Evolutionary conservation across 2,113 vertebrate genomes (phyloP), one percentile per base, ranked within the genome.

Genomic region (Siniperca knerii): DNA sequence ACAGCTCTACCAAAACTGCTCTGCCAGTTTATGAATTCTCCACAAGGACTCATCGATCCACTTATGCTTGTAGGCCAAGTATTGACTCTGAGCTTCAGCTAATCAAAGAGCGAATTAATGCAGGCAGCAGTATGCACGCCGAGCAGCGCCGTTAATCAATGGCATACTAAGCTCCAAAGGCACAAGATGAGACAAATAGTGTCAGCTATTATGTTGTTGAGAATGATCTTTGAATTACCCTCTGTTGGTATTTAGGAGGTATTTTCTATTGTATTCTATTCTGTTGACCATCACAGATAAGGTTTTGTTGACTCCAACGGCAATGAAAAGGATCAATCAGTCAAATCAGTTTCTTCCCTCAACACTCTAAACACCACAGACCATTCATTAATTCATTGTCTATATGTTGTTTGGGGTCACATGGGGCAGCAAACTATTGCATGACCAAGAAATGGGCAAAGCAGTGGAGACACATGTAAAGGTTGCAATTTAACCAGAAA

Each of bases 81-180:
- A 87, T 76, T 40, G 85, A 91, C 82, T 87, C 33, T 4, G 69
- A 71, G 83, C 85, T 77, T 68, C 70, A 57, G 75, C 81, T 84
- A 86, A 93, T 91, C 89, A 90, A 84, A 90, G 52, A 88, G 75
- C 75, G 67, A 82, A 86, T 92, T 89, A 89, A 85, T 65, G 81
- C 78, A 52, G 68, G 21, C 85, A 72, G 77, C 75, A 23, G 71
- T 57, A 46, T 78, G 67, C 46, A 60, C 44, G 12, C 60, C 5
- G 2, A 72, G 57, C 73, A 40, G 44, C 75, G 10, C 82, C 11
- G 3, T 65, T 57, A 52, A 87, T 93, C 84, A 83, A 73, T 88
- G 37, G 13, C n/a, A 60, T 44, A 61, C 81, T 77, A 80, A 90
- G 67, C 79, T 71, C 69, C 73, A 68, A 8, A 68, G 9, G 35